phyloP scores from a whole-genome alignment of 2,113 vertebrate genomes.

The Serilophus lunatus region DNA sequence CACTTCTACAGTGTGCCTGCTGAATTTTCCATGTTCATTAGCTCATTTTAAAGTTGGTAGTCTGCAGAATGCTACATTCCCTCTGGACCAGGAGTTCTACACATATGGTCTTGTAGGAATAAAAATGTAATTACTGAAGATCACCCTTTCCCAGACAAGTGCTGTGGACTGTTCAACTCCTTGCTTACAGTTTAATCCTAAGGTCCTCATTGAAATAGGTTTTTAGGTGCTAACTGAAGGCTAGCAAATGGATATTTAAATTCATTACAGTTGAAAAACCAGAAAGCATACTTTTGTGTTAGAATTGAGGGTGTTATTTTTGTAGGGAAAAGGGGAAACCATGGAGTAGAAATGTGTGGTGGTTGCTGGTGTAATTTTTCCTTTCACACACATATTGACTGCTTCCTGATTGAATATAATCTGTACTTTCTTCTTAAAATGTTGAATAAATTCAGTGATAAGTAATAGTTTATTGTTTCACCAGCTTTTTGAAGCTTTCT shows the following conservation, averaged over 20 bases:
- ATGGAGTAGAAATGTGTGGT: neutral
- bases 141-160: conserved; percentile 40
- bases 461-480: neutral
- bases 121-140: conserved; percentile 63
- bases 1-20: neutral
- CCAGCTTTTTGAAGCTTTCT: neutral
- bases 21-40: conserved; percentile 50
- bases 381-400: neutral
- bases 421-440: neutral
- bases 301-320: neutral
- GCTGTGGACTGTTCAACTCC: neutral
- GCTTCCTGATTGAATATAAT: neutral
- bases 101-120: neutral
- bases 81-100: neutral
- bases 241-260: conserved; percentile 56
- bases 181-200: conserved; percentile 59
- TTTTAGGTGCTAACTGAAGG: conserved; percentile 29
- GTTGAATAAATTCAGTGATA: neutral
- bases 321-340: neutral
- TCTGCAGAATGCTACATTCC: conserved; percentile 30
- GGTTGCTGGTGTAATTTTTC: neutral
- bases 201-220: conserved; percentile 9
- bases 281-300: neutral
- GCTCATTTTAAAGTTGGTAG: conserved; percentile 57
- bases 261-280: neutral